Percentiles rank a stretch among this genome's conserved stretches.
These are phyloP conservation scores for Ormyrus thymus DNA, from an alignment of 2,888 invertebrate genomes.

Conservation along the genomic window DNA sequence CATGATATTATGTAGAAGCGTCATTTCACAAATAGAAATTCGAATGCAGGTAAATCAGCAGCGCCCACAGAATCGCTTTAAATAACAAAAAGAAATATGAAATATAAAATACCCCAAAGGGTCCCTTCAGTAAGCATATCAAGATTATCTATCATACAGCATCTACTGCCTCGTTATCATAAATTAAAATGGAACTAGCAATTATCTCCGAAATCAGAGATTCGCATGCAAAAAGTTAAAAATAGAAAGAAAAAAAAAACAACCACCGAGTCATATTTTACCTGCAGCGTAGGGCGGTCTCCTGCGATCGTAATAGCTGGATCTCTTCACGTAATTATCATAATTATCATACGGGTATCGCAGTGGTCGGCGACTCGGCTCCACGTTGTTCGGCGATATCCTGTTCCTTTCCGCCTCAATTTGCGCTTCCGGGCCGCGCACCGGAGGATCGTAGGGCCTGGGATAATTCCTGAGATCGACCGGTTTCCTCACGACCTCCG, in stretches of 20 bases:
- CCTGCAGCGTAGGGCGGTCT: constrained; percentile 57
- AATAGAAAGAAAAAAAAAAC: no score
- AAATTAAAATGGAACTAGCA: not conserved
- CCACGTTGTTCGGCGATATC: constrained; percentile 55
- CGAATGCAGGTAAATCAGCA: constrained; percentile 39
- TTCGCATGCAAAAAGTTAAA: not conserved
- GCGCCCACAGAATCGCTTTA: constrained; percentile 44
- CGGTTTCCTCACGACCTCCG: constrained; percentile 73
- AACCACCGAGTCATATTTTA: not conserved
- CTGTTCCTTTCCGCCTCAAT: constrained; percentile 55
- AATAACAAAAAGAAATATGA: constrained; percentile 24
- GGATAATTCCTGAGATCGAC: constrained; percentile 68
- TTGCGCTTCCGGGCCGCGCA: constrained; percentile 40
- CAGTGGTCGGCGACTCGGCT: constrained; percentile 64
- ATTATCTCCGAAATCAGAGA: not conserved
- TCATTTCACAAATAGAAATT: constrained; percentile 39
- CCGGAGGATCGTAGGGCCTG: constrained; percentile 62
- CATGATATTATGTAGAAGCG: not conserved
- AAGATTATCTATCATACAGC: no score
- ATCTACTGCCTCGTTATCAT: no score
- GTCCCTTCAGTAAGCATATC: no score
- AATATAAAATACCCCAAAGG: no score
- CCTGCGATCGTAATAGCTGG: constrained; percentile 62
- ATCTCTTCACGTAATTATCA: constrained; percentile 66
- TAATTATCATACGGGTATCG: constrained; percentile 64